A percentile compares a stretch with the other conserved stretches of the same genome.
Evolutionary conservation across 2,888 invertebrate species (phyloP).

Genomic region (Tetragonula carbonaria): DNA sequence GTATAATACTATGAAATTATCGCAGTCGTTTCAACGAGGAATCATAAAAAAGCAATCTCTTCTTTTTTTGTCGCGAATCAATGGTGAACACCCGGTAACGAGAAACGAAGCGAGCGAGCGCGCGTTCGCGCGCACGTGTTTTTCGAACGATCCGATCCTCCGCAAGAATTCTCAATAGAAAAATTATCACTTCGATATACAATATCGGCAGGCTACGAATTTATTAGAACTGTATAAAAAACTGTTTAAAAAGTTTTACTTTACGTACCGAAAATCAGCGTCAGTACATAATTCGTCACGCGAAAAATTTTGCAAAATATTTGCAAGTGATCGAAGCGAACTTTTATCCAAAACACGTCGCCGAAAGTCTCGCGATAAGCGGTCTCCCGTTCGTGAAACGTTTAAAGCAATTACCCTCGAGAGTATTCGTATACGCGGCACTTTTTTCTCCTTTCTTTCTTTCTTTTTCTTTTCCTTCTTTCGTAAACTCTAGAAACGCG

Average conservation of each 20-base stretch:
- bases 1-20: conserved; percentile 74
- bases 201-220: conserved; percentile 14
- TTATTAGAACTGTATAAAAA: conserved; percentile 35
- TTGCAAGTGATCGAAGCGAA: conserved; percentile 27
- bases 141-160: conserved; percentile 48
- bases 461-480: too few relatives aligned
- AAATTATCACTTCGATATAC: conserved; percentile 9
- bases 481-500: conserved; percentile 19
- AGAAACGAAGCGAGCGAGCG: conserved; percentile 45
- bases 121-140: conserved; percentile 10
- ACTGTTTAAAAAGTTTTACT: conserved; percentile 25
- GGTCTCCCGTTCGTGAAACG: neutral
- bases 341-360: neutral
- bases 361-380: conserved; percentile 7
- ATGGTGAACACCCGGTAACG: conserved; percentile 40
- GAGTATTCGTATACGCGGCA: neutral
- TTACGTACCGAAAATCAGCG: conserved; percentile 19
- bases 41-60: conserved; percentile 56
- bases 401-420: neutral
- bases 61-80: conserved; percentile 39
- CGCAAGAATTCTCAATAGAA: neutral
- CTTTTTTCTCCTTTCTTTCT: neutral
- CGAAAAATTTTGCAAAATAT: conserved; percentile 29
- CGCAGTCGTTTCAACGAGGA: conserved; percentile 69
- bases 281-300: neutral